A percentile compares a stretch with the other conserved stretches of the same genome.
Conservation (phyloP, 2,113 vertebrate genomes). For the Synodontis membranacea region DNA sequence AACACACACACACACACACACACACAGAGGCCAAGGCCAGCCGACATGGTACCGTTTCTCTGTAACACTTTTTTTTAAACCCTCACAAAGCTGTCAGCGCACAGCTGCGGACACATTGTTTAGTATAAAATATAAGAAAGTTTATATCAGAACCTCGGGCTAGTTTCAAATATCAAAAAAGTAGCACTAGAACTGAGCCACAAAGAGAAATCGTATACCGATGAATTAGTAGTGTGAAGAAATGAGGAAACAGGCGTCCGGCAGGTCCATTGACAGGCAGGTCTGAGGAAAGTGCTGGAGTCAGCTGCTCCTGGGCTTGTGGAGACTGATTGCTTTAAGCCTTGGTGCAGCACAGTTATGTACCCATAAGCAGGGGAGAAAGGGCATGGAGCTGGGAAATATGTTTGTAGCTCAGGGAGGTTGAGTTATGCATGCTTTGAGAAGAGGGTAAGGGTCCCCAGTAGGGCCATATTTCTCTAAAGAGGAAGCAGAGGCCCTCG, state of each 20-base stretch:
- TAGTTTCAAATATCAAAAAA: slow-evolving; percentile 26
- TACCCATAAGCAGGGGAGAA: slow-evolving; percentile 43
- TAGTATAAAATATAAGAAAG: slow-evolving; percentile 29
- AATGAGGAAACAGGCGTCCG: neutral
- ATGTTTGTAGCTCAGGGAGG: slow-evolving; percentile 63
- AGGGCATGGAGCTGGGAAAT: slow-evolving; percentile 45
- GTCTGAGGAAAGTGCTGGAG: slow-evolving; percentile 40
- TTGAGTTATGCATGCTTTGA: slow-evolving; percentile 74
- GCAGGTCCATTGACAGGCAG: slow-evolving; percentile 33
- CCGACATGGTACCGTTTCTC: neutral
- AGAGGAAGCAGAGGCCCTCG: slow-evolving; percentile 66
- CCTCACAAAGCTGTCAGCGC: slow-evolving; percentile 8
- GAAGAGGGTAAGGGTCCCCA: slow-evolving; percentile 70
- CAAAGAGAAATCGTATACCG: slow-evolving; percentile 7
- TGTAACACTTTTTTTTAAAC: slow-evolving; percentile 27
- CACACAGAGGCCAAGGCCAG: slow-evolving; percentile 12
- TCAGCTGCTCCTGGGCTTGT: slow-evolving; percentile 32
- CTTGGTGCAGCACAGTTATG: slow-evolving; percentile 32
- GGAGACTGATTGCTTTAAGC: slow-evolving; percentile 44
- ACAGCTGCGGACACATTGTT: slow-evolving; percentile 17
- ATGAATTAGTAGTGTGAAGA: slow-evolving; percentile 7
- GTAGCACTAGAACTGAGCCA: neutral
- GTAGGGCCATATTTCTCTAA: slow-evolving; percentile 68
- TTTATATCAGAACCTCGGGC: slow-evolving; percentile 18
- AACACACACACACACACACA: slow-evolving; percentile 27